Percentiles rank a stretch among this genome's conserved stretches.
phyloP scores from a whole-genome alignment of 2,113 vertebrate species.

The Phocoena phocoena region DNA sequence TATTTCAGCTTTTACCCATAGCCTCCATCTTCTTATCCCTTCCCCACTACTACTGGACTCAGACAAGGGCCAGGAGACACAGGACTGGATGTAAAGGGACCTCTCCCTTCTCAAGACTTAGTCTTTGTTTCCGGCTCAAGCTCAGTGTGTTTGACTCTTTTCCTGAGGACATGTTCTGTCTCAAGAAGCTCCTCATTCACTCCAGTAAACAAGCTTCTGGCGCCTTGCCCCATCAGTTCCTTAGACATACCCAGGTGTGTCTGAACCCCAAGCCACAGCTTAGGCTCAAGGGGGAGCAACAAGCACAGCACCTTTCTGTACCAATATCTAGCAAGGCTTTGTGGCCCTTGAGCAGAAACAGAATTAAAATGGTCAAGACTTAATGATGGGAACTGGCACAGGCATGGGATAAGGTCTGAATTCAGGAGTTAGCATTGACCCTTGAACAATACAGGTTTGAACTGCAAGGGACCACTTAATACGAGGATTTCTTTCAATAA shows the following conservation, averaged over 20 bases:
- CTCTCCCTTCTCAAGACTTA: background rate
- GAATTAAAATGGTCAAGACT: background rate
- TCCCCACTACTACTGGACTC: background rate
- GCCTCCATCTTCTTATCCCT: background rate
- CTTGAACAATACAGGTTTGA: background rate
- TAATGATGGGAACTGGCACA: background rate
- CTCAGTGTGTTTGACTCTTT: background rate
- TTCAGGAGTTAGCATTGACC: background rate
- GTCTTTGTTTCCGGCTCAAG: background rate
- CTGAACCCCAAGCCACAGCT: background rate
- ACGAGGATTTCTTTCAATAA: background rate
- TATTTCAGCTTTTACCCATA: background rate
- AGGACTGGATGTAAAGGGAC: background rate
- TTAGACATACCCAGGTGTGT: background rate
- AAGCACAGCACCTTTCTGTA: background rate
- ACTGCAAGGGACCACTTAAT: background rate
- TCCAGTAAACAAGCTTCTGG: background rate
- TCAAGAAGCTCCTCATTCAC: background rate
- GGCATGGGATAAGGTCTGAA: background rate
- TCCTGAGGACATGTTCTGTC: background rate
- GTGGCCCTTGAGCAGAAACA: background rate
- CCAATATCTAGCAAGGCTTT: background rate
- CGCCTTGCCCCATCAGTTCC: background rate
- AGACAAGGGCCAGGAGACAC: background rate
- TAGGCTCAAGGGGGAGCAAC: background rate